Conservation (phyloP, 2,888 invertebrate genomes). For the Phortica magna region DNA sequence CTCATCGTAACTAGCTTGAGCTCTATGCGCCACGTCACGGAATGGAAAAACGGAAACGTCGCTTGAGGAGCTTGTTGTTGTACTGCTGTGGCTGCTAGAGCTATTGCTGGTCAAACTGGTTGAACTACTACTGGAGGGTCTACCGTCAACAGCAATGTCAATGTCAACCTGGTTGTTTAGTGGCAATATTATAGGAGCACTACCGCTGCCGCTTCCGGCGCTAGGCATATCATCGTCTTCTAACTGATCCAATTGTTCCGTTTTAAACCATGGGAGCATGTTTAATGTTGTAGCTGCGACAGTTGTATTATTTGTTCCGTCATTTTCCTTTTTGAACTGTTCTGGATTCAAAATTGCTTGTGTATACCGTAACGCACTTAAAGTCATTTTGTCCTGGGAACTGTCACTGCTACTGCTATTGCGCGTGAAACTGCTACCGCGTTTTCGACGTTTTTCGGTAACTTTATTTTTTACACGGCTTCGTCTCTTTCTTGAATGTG, state of each 20-base stretch:
- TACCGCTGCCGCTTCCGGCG: not conserved
- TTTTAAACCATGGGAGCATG: constrained; percentile 21
- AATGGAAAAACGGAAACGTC: constrained; percentile 12
- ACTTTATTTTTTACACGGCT: not conserved
- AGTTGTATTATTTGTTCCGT: not conserved
- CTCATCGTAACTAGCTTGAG: not conserved
- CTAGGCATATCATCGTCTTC: not conserved
- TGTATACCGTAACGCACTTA: not conserved
- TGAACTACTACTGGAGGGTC: not conserved
- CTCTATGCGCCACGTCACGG: not conserved
- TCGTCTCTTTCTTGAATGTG: not conserved
- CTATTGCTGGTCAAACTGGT: constrained; percentile 34
- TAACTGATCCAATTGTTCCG: constrained; percentile 5
- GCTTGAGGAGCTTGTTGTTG: constrained; percentile 23
- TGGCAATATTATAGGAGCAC: not conserved
- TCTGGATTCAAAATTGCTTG: not conserved
- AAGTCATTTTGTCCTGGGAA: not conserved
- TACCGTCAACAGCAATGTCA: not conserved
- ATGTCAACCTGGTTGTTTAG: not conserved
- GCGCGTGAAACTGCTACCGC: not conserved
- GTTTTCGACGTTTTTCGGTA: constrained; percentile 1
- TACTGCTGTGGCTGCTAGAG: constrained; percentile 11
- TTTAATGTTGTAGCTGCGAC: not conserved
- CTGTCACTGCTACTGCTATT: not conserved
- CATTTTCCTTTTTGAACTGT: not conserved